A percentile compares a stretch with the other conserved stretches of the same genome.
Evolutionary conservation across 2,888 invertebrate species (phyloP).

Genomic region (Physocephala rufipes): DNA sequence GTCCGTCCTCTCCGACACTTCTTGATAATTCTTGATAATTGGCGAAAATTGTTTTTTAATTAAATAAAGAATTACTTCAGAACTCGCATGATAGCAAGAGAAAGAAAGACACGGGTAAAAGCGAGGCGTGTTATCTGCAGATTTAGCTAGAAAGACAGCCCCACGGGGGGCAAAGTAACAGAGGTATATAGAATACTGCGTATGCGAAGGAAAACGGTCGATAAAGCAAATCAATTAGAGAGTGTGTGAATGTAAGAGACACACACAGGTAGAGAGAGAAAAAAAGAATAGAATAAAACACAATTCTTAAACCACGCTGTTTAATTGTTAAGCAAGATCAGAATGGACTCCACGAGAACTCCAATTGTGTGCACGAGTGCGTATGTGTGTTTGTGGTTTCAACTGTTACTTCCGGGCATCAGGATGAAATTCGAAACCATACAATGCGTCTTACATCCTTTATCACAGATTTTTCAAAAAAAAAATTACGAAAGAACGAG

Average conservation of each 20-base stretch:
- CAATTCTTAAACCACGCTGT: not conserved
- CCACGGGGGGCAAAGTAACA: not conserved
- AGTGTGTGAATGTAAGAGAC: not conserved
- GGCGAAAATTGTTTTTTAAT: conserved; percentile 31
- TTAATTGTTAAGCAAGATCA: conserved; percentile 5
- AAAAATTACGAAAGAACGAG: no score
- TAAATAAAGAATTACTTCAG: conserved; percentile 25
- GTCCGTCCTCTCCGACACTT: not conserved
- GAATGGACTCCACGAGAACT: not conserved
- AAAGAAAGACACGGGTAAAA: not conserved
- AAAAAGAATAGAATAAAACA: not conserved
- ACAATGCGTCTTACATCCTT: no score
- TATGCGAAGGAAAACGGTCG: no score
- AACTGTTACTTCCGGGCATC: not conserved
- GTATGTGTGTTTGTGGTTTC: not conserved
- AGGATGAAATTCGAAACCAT: no score
- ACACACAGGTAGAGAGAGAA: not conserved
- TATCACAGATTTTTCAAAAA: no score
- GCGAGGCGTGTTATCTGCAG: not conserved
- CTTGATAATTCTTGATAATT: conserved; percentile 6
- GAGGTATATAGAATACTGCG: not conserved
- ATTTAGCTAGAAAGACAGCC: not conserved
- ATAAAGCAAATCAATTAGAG: not conserved
- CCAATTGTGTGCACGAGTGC: not conserved
- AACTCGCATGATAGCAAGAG: not conserved